Evolutionary conservation across 1,140 invertebrate species (phyloP).

Genomic region (Drosophila quadrilineata): DNA sequence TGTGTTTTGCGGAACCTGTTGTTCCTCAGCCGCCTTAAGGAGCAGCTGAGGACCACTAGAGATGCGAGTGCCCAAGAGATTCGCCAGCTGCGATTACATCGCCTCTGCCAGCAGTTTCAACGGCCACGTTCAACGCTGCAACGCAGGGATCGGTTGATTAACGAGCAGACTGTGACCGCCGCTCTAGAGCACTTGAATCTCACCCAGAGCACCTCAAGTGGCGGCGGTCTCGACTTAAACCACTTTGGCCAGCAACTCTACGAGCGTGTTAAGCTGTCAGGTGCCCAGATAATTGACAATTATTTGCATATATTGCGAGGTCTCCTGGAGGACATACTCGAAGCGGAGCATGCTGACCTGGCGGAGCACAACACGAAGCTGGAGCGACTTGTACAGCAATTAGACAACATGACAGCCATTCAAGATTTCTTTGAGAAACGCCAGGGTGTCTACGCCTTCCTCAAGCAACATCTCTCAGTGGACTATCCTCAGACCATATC

Average conservation of each 20-base stretch:
- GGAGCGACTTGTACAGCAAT: conserved; percentile 34
- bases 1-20: conserved; percentile 58
- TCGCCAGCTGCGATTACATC: conserved; percentile 62
- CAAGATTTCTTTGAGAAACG: conserved; percentile 70
- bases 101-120: conserved; percentile 61
- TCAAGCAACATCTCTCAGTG: conserved; percentile 41
- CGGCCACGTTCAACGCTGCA: not conserved
- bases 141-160: conserved; percentile 26
- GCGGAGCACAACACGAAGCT: conserved; percentile 28
- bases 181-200: conserved; percentile 54
- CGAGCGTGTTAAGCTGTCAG: conserved; percentile 51
- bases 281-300: conserved; percentile 67
- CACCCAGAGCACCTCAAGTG: conserved; percentile 7
- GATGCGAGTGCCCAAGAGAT: conserved; percentile 64
- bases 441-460: conserved; percentile 57
- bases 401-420: conserved; percentile 52
- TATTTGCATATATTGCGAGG: conserved; percentile 60
- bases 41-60: conserved; percentile 24
- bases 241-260: conserved; percentile 61
- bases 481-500: conserved; percentile 51
- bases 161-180: conserved; percentile 40
- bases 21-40: conserved; percentile 53
- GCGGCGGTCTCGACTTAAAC: conserved; percentile 30
- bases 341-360: conserved; percentile 45
- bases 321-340: conserved; percentile 59